phyloP scores from a whole-genome alignment of 2,113 vertebrate species.

The Pholis gunnellus region DNA sequence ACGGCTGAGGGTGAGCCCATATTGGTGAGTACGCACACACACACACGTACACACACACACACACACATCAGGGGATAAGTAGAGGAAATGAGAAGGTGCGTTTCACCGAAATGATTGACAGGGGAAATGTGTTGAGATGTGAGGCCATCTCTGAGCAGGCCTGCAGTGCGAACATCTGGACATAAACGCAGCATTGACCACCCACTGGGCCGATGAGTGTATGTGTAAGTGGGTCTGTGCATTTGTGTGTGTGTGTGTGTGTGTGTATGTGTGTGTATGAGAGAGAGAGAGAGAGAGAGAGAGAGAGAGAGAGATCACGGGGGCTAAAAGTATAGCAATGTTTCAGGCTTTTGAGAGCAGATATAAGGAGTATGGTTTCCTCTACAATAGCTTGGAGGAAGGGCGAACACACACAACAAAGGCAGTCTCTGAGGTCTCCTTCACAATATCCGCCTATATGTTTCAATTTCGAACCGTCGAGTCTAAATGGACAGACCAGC shows the following conservation, averaged over 20 bases:
- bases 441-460: conserved; percentile 1
- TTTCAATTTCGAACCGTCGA: conserved; percentile 2
- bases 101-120: conserved; percentile 54
- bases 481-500: neutral
- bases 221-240: neutral
- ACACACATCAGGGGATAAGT: conserved; percentile 27
- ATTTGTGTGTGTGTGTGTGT: neutral
- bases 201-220: conserved; percentile 56
- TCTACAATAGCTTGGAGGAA: neutral
- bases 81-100: conserved; percentile 59
- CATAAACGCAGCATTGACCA: conserved; percentile 50
- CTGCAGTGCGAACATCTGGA: conserved; percentile 69
- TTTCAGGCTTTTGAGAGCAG: neutral
- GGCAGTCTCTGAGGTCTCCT: neutral
- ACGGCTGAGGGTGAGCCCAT: conserved; percentile 9
- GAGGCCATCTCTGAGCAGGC: conserved; percentile 13
- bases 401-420: neutral
- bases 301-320: neutral
- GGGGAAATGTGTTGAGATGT: conserved; percentile 41
- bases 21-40: neutral
- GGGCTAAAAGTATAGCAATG: neutral
- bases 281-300: neutral
- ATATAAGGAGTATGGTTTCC: neutral
- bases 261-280: neutral
- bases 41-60: neutral